Evolutionary conservation across 2,797 vertebrate genomes (phyloP).

Genomic region (Pangasius sanitwongsei): DNA sequence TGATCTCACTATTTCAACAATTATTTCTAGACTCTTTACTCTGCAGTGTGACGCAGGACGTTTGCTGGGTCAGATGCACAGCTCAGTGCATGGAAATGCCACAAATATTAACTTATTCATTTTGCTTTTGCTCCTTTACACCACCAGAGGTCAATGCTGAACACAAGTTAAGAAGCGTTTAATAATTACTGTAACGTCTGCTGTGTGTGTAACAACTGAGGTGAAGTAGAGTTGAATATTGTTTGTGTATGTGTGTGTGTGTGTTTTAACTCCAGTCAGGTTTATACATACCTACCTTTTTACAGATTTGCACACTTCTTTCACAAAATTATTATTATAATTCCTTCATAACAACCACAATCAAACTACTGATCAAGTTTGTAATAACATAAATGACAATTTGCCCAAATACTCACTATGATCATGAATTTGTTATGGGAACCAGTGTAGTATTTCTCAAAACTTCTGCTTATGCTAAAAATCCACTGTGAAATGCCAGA

Average conservation of each 20-base stretch:
- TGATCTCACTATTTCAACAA: not conserved
- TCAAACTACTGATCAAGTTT: not conserved
- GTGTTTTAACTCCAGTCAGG: too few relatives aligned
- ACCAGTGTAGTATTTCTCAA: not conserved
- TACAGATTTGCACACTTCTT: not conserved
- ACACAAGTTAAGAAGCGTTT: not conserved
- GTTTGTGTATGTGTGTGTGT: too few relatives aligned
- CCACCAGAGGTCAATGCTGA: slow-evolving; percentile 6
- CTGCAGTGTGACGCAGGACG: not conserved
- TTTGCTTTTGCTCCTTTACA: not conserved
- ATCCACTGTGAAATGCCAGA: not conserved
- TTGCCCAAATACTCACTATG: not conserved
- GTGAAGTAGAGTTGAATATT: not conserved
- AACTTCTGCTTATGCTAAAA: not conserved
- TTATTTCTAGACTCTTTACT: not conserved
- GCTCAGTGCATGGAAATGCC: not conserved
- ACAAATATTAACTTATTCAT: not conserved
- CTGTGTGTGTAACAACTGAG: not conserved
- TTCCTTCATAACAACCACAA: not conserved
- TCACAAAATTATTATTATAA: not conserved
- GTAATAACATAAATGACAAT: not conserved
- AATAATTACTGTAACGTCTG: not conserved
- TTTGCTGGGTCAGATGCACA: not conserved
- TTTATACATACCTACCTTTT: too few relatives aligned
- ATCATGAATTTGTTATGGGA: not conserved